A percentile compares a stretch with the other conserved stretches of the same genome.
phyloP scores from a whole-genome alignment of 2,113 vertebrate species.

The Rallus limicola region DNA sequence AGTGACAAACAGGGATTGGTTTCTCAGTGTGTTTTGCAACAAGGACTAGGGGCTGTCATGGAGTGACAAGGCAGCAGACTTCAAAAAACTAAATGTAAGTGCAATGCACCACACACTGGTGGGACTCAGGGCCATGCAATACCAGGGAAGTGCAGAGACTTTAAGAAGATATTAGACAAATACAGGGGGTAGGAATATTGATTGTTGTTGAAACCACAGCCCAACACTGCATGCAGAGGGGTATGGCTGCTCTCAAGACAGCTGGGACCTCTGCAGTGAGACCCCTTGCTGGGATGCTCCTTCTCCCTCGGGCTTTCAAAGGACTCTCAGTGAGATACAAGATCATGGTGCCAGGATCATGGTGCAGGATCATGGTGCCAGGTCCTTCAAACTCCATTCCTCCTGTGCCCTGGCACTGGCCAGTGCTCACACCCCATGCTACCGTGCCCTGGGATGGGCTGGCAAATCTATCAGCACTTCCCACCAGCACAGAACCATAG shows the following conservation, averaged over 20 bases:
- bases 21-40: background rate
- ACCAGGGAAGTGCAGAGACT: background rate
- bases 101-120: background rate
- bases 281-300: rapidly evolving
- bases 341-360: rapidly evolving
- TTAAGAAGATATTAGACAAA: background rate
- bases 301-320: background rate
- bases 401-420: background rate
- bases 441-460: background rate
- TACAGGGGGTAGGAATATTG: background rate
- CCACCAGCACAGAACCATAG: too few species aligned
- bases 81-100: background rate
- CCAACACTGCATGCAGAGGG: background rate
- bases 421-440: background rate
- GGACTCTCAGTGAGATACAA: background rate
- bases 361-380: rapidly evolving
- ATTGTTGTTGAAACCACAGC: background rate
- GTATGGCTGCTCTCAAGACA: rapidly evolving
- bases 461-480: background rate
- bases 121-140: background rate
- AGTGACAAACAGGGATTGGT: background rate
- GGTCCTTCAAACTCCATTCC: background rate
- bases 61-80: background rate
- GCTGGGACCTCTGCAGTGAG: background rate
- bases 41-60: background rate